Percentiles rank a stretch among this genome's conserved stretches.
Conservation (phyloP, 2,113 vertebrate species). For the Onychorhynchus coronatus region DNA sequence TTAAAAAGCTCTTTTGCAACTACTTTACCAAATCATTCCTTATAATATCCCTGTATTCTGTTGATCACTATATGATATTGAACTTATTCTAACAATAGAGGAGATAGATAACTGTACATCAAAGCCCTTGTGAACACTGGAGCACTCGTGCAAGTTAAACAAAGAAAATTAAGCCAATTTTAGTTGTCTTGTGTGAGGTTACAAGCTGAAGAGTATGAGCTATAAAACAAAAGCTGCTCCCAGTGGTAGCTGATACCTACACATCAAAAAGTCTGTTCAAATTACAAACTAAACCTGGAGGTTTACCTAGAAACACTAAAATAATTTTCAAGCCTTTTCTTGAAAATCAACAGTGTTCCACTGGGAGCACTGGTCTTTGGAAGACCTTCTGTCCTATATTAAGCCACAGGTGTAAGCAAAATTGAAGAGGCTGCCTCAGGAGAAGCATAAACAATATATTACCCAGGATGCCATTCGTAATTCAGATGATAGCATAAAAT, state of each 20-base stretch:
- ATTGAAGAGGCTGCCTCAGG: conserved; percentile 45
- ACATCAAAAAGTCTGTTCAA: conserved; percentile 26
- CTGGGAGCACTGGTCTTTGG: not conserved
- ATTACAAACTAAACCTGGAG: conserved; percentile 27
- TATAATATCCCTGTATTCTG: not conserved
- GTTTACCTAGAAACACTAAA: not conserved
- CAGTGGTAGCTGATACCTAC: not conserved
- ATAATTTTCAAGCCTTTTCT: conserved; percentile 14
- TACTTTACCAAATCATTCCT: not conserved
- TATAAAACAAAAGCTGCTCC: not conserved
- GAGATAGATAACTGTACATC: not conserved
- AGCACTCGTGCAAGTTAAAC: not conserved
- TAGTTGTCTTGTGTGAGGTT: not conserved
- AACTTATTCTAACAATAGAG: not conserved
- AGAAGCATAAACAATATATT: conserved; percentile 48
- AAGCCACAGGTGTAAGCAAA: conserved; percentile 65
- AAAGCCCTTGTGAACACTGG: not conserved
- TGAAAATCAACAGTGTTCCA: conserved; percentile 24
- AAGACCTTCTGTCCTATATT: conserved; percentile 40
- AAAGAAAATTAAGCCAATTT: conserved; percentile 5
- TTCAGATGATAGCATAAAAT: conserved; percentile 64
- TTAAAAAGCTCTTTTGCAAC: not conserved
- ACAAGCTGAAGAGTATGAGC: not conserved
- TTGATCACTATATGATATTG: not conserved
- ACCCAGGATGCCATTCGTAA: conserved; percentile 55